Evolutionary conservation across 2,113 vertebrate species (phyloP).

Genomic region (Glaucidium brasilianum): DNA sequence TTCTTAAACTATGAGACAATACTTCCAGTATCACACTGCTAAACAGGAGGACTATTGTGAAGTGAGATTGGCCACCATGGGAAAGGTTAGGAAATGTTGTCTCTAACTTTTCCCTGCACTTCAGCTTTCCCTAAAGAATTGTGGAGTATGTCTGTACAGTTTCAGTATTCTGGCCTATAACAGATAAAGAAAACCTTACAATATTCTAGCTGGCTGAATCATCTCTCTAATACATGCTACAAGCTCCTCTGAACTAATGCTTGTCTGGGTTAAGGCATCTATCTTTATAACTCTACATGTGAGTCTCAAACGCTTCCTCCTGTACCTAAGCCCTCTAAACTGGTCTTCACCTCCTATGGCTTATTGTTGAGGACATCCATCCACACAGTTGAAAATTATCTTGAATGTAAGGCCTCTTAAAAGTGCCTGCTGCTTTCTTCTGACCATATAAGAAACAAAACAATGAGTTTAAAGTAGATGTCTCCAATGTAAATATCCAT

Average conservation of each 20-base stretch:
- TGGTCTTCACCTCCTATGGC: neutral
- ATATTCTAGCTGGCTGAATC: neutral
- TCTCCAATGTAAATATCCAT: neutral
- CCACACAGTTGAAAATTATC: neutral
- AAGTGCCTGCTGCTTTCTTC: neutral
- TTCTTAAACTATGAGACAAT: neutral
- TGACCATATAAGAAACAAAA: neutral
- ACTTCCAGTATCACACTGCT: neutral
- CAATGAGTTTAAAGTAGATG: neutral
- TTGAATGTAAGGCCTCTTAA: neutral
- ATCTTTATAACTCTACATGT: neutral
- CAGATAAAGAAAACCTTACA: neutral
- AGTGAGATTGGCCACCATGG: neutral
- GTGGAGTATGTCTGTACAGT: neutral
- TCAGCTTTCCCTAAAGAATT: neutral
- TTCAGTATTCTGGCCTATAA: neutral
- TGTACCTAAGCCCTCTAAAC: neutral
- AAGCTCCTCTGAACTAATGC: neutral
- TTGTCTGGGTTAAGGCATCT: neutral
- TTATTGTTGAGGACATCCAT: neutral
- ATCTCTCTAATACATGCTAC: neutral
- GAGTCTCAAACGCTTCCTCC: neutral
- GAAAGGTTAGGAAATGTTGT: neutral
- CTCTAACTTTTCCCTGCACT: neutral
- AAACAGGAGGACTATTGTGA: neutral